Evolutionary conservation across 2,113 vertebrate species (phyloP).

Genomic region (Agapornis roseicollis): DNA sequence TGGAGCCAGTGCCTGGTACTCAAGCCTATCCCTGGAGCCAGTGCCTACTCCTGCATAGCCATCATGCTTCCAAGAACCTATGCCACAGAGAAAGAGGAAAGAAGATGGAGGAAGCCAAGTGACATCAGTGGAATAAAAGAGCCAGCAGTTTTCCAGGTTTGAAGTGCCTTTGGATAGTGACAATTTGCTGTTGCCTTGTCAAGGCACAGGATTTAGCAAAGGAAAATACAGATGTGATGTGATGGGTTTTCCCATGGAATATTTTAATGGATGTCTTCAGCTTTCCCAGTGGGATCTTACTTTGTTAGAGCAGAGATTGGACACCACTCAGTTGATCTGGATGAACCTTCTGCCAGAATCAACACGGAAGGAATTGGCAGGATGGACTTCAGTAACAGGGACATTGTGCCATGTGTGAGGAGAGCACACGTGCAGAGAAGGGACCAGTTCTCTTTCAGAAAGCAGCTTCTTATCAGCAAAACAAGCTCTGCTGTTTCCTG

Average conservation of each 20-base stretch:
- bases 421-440: rapidly evolving
- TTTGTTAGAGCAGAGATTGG: not conserved
- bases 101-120: not conserved
- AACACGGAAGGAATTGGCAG: not conserved
- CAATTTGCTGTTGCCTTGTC: not conserved
- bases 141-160: not conserved
- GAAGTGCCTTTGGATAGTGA: not conserved
- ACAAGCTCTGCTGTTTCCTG: not conserved
- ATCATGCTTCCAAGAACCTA: not conserved
- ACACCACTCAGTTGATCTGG: not conserved
- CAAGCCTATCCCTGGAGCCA: not conserved
- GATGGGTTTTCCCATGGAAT: not conserved
- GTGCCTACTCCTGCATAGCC: too few relatives aligned
- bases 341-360: not conserved
- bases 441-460: not conserved
- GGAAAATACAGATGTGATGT: not conserved
- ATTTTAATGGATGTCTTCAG: not conserved
- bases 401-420: not conserved
- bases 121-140: not conserved
- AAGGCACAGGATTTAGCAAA: not conserved
- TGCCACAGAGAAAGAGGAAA: not conserved
- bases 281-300: not conserved
- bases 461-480: not conserved
- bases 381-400: not conserved
- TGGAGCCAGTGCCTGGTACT: too few relatives aligned